A percentile compares a stretch with the other conserved stretches of the same genome.
These are phyloP conservation scores for Nebria ingens DNA, from an alignment of 1,140 invertebrate genomes.

Conservation along the genomic window DNA sequence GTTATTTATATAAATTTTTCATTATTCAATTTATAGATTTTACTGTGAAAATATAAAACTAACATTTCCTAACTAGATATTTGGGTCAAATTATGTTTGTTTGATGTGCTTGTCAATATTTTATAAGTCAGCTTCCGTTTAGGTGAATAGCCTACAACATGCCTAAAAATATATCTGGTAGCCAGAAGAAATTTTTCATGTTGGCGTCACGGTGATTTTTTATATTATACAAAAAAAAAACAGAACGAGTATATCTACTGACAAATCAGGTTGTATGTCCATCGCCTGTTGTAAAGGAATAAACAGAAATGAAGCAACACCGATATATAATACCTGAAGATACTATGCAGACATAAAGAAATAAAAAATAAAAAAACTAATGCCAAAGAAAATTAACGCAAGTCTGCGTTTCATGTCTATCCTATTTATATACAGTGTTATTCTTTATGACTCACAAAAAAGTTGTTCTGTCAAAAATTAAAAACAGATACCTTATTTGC, in stretches of 20 bases:
- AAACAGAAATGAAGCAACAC: background rate
- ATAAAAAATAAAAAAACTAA: background rate
- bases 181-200: background rate
- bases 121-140: background rate
- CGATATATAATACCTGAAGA: background rate
- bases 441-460: constrained; percentile 4
- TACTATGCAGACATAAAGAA: background rate
- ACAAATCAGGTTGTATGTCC: constrained; percentile 3
- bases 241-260: background rate
- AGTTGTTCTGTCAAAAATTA: too few species aligned
- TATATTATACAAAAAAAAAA: background rate
- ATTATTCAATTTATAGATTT: too few species aligned
- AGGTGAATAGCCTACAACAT: constrained; percentile 7
- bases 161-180: background rate
- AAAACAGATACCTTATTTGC: too few species aligned
- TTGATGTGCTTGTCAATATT: too few species aligned
- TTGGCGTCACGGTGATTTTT: too few species aligned
- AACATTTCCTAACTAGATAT: too few species aligned
- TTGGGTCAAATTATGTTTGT: too few species aligned
- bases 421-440: background rate
- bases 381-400: background rate
- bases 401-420: background rate
- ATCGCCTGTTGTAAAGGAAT: background rate
- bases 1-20: too few species aligned
- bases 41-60: too few species aligned